Evolutionary conservation across 2,888 invertebrate genomes (phyloP), one percentile per base, ranked within the genome.

Genomic region (Caenorhabditis sp.): DNA sequence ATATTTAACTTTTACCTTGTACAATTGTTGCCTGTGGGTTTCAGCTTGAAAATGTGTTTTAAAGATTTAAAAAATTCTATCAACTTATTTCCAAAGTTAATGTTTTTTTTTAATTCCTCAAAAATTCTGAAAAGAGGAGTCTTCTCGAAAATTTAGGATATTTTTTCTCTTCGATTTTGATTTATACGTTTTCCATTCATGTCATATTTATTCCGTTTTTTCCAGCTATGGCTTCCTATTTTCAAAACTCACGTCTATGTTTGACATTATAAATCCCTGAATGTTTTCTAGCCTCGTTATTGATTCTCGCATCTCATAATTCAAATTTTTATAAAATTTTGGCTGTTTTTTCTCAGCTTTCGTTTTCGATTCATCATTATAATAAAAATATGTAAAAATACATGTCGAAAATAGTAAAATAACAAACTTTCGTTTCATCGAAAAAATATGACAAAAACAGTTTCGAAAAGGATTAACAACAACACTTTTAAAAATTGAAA

Each of bases 231-330:
- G n/a, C n/a, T n/a, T n/a, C n/a, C n/a, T n/a, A n/a, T 10, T 26
- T 25, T 38, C 14, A 21, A 31, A 36, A 27, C 57, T 71, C 20
- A 67, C 67, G 67, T 71, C 59, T 38, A 61, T 31, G 60, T 71
- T 71, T 1, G 10, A 43, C 7, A 52, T 20, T 7, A 67, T 61
- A 52, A 71, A 64, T 27, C 63, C 71, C 1, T 71, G 67, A 36
- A 71, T 71, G 12, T 64, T 59, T 23, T 64, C 65, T 27, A 71
- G 23, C n/a, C 67, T 36, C 14, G 67, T 64, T 23, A 54, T 59
- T 7, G 71, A 71, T 52, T 67, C 71, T 20, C 64, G 43, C 58
- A 58, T 53, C 54, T 71, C 71, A 60, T 67, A 71, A 54, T 71
- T 71, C 38, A 71, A 38, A 31, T 61, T 26, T 64, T 67, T 71